Base-by-base conservation (phyloP, 2,113 vertebrate species). In the Bubo scandiacus region DNA sequence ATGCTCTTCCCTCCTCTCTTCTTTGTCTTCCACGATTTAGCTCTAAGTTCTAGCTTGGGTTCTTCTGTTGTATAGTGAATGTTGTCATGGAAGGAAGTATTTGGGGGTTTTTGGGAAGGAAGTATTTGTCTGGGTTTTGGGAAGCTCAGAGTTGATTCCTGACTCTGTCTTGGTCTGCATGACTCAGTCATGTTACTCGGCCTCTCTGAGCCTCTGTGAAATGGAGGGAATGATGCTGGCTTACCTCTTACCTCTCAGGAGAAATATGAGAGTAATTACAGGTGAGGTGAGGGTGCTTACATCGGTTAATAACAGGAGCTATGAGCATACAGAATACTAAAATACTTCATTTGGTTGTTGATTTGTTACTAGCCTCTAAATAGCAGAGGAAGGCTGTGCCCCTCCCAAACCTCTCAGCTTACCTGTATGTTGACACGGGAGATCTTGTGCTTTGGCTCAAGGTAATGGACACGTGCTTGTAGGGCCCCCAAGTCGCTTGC, bases 381-480 rank as follows among this genome's bases (percentile, higher is more conserved):
- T 2, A 38, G 27, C 77, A 74, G 45, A 22, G 45, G 68, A 19
- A 29, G 20, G 38, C 88, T 58, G 38, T 84, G 63, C 27, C 55
- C 32, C 38, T 74, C 42, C 84, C 67, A 58, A 3, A 6, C 20
- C 77, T 61, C 92, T 49, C 25, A 3, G 42, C 29, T 47, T n/a
- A 34, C 62, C 62, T 67, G 6, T 29, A 1, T 21, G 36, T 11
- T 34, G 68, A 12, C 15, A 2, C 6, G 73, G 86, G 47, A 66
- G 5, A 12, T 10, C 17, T 5, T 66, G 30, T 55, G 21, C 62
- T 17, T 55, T 61, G 83, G 67, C 87, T 66, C 70, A 55, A 55
- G 57, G 22, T 12, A 11, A 15, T n/a, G 55, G 54, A 10, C 32
- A 58, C 0, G 0, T 1, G 7, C 67, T 43, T 21, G 45, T 17